phyloP scores from a whole-genome alignment of 2,888 invertebrate species.

The Yponomeuta plumbellus region DNA sequence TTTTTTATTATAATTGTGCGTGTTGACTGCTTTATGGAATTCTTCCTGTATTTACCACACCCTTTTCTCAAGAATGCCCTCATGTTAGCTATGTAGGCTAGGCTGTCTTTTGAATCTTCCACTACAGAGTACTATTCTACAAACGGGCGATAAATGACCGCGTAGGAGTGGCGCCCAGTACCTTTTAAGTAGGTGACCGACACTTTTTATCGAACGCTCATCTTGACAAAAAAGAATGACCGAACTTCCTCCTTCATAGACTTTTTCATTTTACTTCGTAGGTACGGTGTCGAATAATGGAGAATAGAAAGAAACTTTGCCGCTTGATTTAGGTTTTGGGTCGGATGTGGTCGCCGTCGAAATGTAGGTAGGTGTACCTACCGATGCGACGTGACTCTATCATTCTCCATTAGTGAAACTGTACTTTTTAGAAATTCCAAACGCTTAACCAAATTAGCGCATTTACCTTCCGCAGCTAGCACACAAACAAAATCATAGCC shows the following conservation, averaged over 20 bases:
- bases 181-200: constrained; percentile 13
- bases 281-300: constrained; percentile 1
- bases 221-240: constrained; percentile 6
- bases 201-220: constrained; percentile 11
- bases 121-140: not conserved
- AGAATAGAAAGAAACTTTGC: constrained; percentile 13
- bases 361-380: constrained; percentile 3
- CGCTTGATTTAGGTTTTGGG: constrained; percentile 19
- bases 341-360: constrained; percentile 18
- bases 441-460: not conserved
- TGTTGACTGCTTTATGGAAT: not conserved
- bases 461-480: not conserved
- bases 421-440: not conserved
- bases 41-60: not conserved
- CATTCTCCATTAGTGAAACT: not conserved
- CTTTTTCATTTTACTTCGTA: constrained; percentile 7
- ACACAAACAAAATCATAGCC: not conserved
- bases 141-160: not conserved
- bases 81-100: not conserved
- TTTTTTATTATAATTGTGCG: not conserved
- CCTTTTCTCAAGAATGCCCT: not conserved
- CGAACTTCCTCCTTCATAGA: constrained; percentile 7
- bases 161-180: not conserved
- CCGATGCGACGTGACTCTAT: not conserved
- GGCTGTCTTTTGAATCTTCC: not conserved